Conservation (phyloP, 2,797 vertebrate species). For the Lacerta agilis region DNA sequence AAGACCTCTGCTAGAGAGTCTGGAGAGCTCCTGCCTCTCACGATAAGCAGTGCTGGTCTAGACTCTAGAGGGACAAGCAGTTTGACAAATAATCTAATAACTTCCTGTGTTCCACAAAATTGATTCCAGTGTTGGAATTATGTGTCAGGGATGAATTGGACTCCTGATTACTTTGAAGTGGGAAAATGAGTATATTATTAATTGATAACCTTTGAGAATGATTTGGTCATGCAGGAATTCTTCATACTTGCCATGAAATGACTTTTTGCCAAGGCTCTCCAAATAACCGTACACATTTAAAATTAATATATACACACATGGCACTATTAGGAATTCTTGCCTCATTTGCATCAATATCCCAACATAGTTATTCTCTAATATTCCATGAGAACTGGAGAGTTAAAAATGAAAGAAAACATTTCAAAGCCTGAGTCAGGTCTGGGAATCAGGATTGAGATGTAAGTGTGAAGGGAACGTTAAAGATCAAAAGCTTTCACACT, state of each 20-base stretch:
- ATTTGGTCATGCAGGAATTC: slow-evolving; percentile 39
- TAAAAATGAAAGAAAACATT: neutral
- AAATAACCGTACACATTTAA: neutral
- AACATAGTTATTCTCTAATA: neutral
- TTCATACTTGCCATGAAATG: accelerated
- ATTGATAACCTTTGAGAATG: slow-evolving; percentile 17
- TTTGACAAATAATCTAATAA: neutral
- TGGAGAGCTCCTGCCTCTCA: neutral
- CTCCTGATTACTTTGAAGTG: slow-evolving; percentile 41
- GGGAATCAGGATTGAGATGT: neutral
- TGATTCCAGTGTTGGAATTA: slow-evolving; percentile 32
- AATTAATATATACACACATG: neutral
- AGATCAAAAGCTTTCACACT: neutral
- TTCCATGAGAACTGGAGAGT: accelerated
- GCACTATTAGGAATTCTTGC: neutral
- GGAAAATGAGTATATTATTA: slow-evolving; percentile 42
- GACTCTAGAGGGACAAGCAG: neutral
- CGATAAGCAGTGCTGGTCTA: neutral
- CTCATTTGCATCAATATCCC: accelerated
- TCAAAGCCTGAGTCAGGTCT: neutral
- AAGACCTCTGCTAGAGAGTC: neutral
- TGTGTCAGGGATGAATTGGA: slow-evolving; percentile 56
- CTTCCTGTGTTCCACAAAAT: slow-evolving; percentile 23
- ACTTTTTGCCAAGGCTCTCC: accelerated
- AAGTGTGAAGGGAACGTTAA: neutral